Evolutionary conservation across 2,888 invertebrate species (phyloP), one percentile per base, ranked within the genome.

Genomic region (Oscheius sp.): DNA sequence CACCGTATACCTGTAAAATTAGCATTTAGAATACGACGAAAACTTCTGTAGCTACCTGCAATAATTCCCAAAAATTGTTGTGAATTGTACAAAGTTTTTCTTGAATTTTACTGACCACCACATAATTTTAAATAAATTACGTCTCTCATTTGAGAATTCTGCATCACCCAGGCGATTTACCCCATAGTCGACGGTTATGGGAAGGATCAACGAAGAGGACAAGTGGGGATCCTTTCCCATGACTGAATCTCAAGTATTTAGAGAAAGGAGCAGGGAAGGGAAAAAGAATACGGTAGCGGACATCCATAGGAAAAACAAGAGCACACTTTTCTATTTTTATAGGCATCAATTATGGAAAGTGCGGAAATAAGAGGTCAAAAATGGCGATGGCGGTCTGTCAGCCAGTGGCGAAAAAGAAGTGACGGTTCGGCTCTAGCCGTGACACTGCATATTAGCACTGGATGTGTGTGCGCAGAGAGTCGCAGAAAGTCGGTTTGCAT

Each of bases 1-100:
- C 21, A 91, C 90, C 25, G 93, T 93, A 91, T 94, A 94, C 94
- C 94, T 89, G 75, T 6, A 85, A 75, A 46, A 41, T 25, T 23
- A 2, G 23, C 18, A 2, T 23, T 2, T 29, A 35, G 16, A 23
- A 45, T 23, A 23, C 61, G 56, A 21, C 35, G 35, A 6, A 35
- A 35, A 35, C 5, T 35, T 35, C 35, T 9, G 3, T 9, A 9
- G 35, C 61, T 45, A 81, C 82, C 82, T 82, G 76, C 79, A 78
- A 68, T 82, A 82, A 53, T 76, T 74, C 61, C 82, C 82, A 55
- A 82, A 81, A 55, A 81, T 63, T 41, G 77, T 74, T 59, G 77
- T 72, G 25, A 81, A 69, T 21, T 75, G 55, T 18, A 81, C 68
- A 69, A 79, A 78, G 68, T 82, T 82, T 55, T 79, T 79, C 55